phyloP scores from a whole-genome alignment of 2,888 invertebrate species.

The Drosophila mimetica region DNA sequence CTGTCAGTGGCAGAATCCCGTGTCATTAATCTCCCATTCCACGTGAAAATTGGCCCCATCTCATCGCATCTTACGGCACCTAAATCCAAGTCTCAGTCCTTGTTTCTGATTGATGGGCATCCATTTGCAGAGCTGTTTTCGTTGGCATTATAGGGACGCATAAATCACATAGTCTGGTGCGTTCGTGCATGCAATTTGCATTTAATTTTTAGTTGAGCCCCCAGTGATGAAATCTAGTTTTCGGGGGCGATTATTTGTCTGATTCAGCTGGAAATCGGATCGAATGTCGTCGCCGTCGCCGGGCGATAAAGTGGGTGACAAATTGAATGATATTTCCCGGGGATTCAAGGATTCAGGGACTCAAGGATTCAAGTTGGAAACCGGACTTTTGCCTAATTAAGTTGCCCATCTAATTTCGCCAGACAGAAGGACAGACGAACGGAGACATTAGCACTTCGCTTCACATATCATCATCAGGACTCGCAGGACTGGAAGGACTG shows the following conservation, averaged over 20 bases:
- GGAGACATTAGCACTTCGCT: conserved; percentile 44
- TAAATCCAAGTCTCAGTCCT: not conserved
- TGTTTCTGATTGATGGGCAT: conserved; percentile 64
- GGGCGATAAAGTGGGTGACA: conserved; percentile 48
- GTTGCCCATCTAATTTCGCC: conserved; percentile 40
- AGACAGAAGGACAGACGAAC: conserved; percentile 13
- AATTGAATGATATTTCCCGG: conserved; percentile 41
- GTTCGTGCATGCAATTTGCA: conserved; percentile 67
- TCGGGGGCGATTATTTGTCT: conserved; percentile 46
- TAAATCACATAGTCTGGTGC: conserved; percentile 52
- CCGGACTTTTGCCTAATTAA: conserved; percentile 35
- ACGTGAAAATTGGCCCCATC: conserved; percentile 18
- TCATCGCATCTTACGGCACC: conserved; percentile 33
- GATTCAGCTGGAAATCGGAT: conserved; percentile 39
- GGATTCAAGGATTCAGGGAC: not conserved
- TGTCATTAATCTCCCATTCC: conserved; percentile 38
- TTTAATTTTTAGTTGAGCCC: conserved; percentile 53
- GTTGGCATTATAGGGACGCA: conserved; percentile 33
- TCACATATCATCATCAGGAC: conserved; percentile 48
- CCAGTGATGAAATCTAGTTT: conserved; percentile 32
- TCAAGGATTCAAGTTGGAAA: not conserved
- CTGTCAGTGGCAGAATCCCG: conserved; percentile 29
- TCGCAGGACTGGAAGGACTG: conserved; percentile 7
- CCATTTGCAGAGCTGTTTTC: conserved; percentile 43
- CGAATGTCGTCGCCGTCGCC: conserved; percentile 30